Conservation (phyloP, 1,140 invertebrate genomes). For the Zaprionus capensis region DNA sequence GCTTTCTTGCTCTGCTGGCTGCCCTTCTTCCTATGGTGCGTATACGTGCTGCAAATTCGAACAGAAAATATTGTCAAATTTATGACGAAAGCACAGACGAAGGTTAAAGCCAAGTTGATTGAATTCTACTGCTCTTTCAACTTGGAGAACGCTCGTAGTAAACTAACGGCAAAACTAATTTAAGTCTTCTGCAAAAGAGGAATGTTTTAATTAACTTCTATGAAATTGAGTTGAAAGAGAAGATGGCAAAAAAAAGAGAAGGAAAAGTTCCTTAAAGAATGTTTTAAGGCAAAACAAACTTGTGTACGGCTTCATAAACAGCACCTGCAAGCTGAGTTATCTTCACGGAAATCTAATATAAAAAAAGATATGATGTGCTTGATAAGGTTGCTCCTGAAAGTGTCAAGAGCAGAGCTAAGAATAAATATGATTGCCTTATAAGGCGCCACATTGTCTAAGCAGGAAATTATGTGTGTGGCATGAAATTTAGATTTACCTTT, state of each 20-base stretch:
- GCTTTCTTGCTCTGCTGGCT: conserved; percentile 97
- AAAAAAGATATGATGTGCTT: background rate
- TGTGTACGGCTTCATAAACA: background rate
- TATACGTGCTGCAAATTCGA: conserved; percentile 56
- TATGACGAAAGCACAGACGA: background rate
- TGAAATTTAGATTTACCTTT: background rate
- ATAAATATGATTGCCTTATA: conserved; percentile 1
- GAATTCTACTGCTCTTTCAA: background rate
- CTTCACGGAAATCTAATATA: background rate
- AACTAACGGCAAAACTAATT: background rate
- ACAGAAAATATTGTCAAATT: background rate
- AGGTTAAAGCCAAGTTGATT: conserved; percentile 4
- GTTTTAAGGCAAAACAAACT: conserved; percentile 2
- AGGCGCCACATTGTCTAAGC: conserved; percentile 1
- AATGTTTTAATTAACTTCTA: conserved; percentile 12
- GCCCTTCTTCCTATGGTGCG: conserved; percentile 95
- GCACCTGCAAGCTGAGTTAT: background rate
- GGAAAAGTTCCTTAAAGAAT: background rate
- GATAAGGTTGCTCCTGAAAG: background rate
- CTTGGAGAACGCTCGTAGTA: background rate
- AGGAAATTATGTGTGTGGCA: conserved; percentile 3
- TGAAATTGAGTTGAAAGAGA: background rate
- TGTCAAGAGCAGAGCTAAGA: conserved; percentile 5
- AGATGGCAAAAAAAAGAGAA: background rate
- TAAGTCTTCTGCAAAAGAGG: background rate